Base-by-base conservation (phyloP, 2,797 vertebrate genomes). In the Gadopsis marmoratus region DNA sequence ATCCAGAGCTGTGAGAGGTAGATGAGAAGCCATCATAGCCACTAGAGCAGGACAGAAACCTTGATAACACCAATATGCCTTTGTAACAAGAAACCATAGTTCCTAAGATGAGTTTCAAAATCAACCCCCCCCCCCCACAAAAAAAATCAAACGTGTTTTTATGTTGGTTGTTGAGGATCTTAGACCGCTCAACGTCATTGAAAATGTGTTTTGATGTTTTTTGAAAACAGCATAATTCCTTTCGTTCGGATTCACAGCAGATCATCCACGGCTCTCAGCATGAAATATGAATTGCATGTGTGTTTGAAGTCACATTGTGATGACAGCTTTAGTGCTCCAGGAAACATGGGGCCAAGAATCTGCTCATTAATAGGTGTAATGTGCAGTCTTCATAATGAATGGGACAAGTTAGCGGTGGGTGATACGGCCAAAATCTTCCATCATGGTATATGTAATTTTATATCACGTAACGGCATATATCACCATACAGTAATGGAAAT, bases 181-280 rank as follows among this genome's bases (percentile, higher is more conserved):
- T 3, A 2, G 5, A 13, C 63, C 5, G 0, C 69, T 85, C 19
- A 43, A 10, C 16, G 55, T 78, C 60, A 58, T 51, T 70, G 35
- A 62, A 75, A 78, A 76, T 77, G 45, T 71, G 23, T 83, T 82
- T 84, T 71, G 79, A 75, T 68, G 43, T 70, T 62, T 73, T 84
- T 55, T 37, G 14, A 48, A 55, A 68, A 65, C 17, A 1, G 5
- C 14, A 1, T 53, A 16, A 60, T 67, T 78, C 59, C 64, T 78
- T 84, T 79, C 84, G 56, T 75, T 82, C 47, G 9, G 19, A 79
- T 63, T 78, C 41, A 5, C 45, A 5, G 59, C 13, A 0, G 7
- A 60, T 54, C 43, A 64, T 71, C 74, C 7, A 11, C 5, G 4
- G 33, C 45, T 60, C 48, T 74, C 43, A 26, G 56, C 78, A 60